Base-by-base conservation (phyloP, 2,888 invertebrate genomes). In the Tenthredo livida region DNA sequence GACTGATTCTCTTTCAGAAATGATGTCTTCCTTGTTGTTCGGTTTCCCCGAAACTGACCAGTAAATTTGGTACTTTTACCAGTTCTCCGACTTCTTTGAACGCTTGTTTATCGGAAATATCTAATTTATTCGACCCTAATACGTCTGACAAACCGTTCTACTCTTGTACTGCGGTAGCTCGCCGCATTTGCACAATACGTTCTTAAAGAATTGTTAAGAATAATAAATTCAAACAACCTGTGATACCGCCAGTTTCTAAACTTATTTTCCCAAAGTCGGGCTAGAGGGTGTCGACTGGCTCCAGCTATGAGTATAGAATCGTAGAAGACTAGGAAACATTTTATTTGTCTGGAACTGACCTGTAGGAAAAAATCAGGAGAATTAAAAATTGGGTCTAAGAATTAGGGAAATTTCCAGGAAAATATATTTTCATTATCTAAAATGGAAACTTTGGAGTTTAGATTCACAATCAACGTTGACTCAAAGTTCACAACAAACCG, bases 401-500 rank as follows among this genome's bases (percentile, higher is more conserved):
- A 67, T 29, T 12, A 15, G 29, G 17, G 12, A 67, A 67, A 67
- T 67, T 67, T 67, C 67, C 67, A 67, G 67, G 25, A 67, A 17
- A 29, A 33, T 17, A 67, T 67, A 67, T 67, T 67, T 67, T 67
- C 67, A 33, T 17, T 67, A 5, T 47, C 47, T 67, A 17, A 67
- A 67, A 67, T 17, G 29, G 67, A 67, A 67, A 67, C 33, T 67
- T 67, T 67, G 0, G 47, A 47, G 15, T 47, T 47, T 47, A 33
- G 15, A 33, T 33, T 33, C 33, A 67, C 67, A 67, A 67, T 67
- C 33, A 67, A 10, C 67, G 17, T 29, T 33, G 5, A 17, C 33
- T 33, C 67, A 33, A 67, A 12, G 67, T 67, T 33, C 67, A 67
- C 67, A 67, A 67, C 67, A 67, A 67, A 67, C 15, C 29, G 33